Base-by-base conservation (phyloP, 1,140 invertebrate species). In the Bombus consobrinus region DNA sequence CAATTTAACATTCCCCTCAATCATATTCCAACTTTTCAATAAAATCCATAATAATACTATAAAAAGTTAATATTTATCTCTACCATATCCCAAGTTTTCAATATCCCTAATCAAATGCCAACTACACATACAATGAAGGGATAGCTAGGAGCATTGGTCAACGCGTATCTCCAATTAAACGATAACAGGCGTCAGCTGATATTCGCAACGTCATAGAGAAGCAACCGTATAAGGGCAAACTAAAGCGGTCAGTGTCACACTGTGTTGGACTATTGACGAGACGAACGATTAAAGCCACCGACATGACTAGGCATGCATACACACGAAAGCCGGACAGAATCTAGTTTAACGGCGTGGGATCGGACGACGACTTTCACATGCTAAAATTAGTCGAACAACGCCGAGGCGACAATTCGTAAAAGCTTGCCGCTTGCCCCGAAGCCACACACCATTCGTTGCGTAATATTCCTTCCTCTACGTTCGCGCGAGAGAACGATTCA, bases 331-430 rank as follows among this genome's bases (percentile, higher is more conserved):
- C 32, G 37, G n/a, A 59, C 69, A 39, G 81, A 85, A 74, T 90
- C 88, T 89, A 89, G 88, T 89, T 89, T 87, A 83, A 37, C 78
- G 78, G 73, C 89, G 89, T 89, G 89, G 89, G 88, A 90, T 84
- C 88, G 77, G 41, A 12, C 39, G 59, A 32, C 80, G 80, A 87
- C 89, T 90, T 90, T 90, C 89, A 89, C 89, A 57, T 81, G 85
- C 87, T 87, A 89, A 87, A 90, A 89, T 90, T 89, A 84, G 81
- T 75, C 84, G 47, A 15, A 88, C 59, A 81, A 86, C 79, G 86
- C 75, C 87, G n/a, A 59, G 77, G 82, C 80, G 84, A 79, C 79
- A 66, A 89, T 90, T 90, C 74, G 80, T 66, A 89, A 90, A 89
- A 84, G 85, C 85, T 62, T 62, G 85, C 81, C 85, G 85, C 39